Percentiles rank a stretch among this genome's conserved stretches.
Evolutionary conservation across 2,113 vertebrate genomes (phyloP).

Genomic region (Peromyscus maniculatus): DNA sequence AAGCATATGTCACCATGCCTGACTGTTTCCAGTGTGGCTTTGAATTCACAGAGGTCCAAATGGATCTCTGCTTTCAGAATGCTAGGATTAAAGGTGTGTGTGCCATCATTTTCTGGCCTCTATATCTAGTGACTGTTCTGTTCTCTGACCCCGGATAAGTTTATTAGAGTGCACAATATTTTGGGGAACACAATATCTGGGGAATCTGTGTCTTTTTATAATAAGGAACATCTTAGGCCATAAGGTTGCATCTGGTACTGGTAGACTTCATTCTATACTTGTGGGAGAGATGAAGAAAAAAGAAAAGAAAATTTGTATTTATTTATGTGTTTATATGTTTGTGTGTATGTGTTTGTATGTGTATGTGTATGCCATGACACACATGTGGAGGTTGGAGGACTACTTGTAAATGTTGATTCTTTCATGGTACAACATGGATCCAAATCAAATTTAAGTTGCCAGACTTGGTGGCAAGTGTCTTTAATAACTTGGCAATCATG

Average conservation of each 20-base stretch:
- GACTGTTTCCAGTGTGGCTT: too few relatives aligned
- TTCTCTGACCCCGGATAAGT: too few relatives aligned
- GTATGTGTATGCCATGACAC: background rate
- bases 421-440: background rate
- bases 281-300: background rate
- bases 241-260: background rate
- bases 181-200: too few relatives aligned
- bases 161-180: too few relatives aligned
- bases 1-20: too few relatives aligned
- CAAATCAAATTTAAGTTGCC: background rate
- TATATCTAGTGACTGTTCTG: too few relatives aligned
- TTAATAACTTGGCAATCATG: background rate
- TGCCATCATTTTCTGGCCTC: too few relatives aligned
- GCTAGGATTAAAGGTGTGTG: too few relatives aligned
- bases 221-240: background rate
- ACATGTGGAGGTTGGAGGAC: background rate
- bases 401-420: too few relatives aligned
- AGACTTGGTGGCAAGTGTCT: background rate
- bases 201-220: background rate
- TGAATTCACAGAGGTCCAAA: too few relatives aligned
- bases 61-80: too few relatives aligned
- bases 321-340: background rate
- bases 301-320: background rate
- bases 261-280: background rate
- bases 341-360: background rate